Base-by-base conservation (phyloP, 2,888 invertebrate species). In the Chesias legatella region DNA sequence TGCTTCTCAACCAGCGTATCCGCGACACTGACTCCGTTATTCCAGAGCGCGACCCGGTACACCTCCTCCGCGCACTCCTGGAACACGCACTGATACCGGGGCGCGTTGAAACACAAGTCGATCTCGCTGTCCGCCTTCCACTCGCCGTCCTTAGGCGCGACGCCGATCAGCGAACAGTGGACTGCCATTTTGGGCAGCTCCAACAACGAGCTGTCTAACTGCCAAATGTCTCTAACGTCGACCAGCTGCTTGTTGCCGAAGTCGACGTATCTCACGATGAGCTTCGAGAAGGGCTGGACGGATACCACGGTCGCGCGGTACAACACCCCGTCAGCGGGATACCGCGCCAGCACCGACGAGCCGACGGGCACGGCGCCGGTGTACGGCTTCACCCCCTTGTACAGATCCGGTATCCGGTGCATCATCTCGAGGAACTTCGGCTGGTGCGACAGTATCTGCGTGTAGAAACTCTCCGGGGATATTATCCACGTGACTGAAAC, bases 401-500 rank as follows among this genome's bases (percentile, higher is more conserved):
- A 95, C 11, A 90, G 77, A 27, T 86, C 82, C 30, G 94, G 94
- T 54, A 95, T 92, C 33, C 91, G 90, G 46, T 91, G 89, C 92
- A 95, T 93, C 89, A 94, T 90, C 1, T 79, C 78, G 8, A 91
- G 86, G 66, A 94, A 94, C 52, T 91, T 90, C 0, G 73, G 65
- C 56, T 89, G 82, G 3, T 78, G 58, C 0, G 86, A 81, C 30
- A 89, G 63, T 9, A 90, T 76, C 57, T 92, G 92, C 0, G 91
- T 90, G 73, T 91, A 94, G 73, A 95, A 95, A 55, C 91, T 90
- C 46, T 91, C 90, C 0, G 95, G 95, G 46, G 92, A 92, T 37
- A 92, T 90, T 64, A 94, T 94, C 94, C 95, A 95, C 1, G 92
- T 91, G 24, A 95, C 89, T 1, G 89, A 84, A 0, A 93, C 80